These are phyloP conservation scores for Oncorhynchus keta DNA, from an alignment of 2,113 vertebrate species.

Conservation along the genomic window DNA sequence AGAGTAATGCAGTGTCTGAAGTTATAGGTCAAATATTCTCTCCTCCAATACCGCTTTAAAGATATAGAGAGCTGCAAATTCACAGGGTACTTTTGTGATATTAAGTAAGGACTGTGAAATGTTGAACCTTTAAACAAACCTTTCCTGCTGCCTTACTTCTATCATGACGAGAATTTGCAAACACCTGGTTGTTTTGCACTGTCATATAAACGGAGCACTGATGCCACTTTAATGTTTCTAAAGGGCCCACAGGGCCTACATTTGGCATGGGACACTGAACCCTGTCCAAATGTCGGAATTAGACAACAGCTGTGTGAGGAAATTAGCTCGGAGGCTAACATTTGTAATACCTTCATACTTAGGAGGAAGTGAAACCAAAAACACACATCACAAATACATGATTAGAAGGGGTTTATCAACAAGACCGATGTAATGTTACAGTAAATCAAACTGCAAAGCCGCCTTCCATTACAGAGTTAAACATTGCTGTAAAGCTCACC, in stretches of 20 bases:
- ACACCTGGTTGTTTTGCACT: too few relatives aligned
- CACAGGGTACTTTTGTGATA: too few relatives aligned
- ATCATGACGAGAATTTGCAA: background rate
- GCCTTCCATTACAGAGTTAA: too few relatives aligned
- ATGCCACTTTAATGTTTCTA: conserved; percentile 17
- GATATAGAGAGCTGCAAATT: too few relatives aligned
- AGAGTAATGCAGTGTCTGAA: background rate
- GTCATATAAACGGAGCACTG: background rate
- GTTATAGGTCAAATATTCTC: background rate
- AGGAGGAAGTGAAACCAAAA: conserved; percentile 8
- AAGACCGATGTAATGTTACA: too few relatives aligned
- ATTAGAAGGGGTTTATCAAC: background rate
- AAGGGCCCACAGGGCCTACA: conserved; percentile 20
- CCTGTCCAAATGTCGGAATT: conserved; percentile 39
- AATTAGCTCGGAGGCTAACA: conserved; percentile 28
- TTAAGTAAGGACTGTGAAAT: background rate
- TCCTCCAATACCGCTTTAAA: background rate
- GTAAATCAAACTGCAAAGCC: background rate
- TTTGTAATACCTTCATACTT: conserved; percentile 29
- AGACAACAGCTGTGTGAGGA: conserved; percentile 38
- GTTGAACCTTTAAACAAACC: background rate
- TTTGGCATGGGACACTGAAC: conserved; percentile 27
- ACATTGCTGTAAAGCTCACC: too few relatives aligned
- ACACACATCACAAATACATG: background rate
- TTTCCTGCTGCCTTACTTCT: too few relatives aligned